Conservation (phyloP, 1,140 invertebrate genomes). For the Rhopalosiphum maidis region DNA sequence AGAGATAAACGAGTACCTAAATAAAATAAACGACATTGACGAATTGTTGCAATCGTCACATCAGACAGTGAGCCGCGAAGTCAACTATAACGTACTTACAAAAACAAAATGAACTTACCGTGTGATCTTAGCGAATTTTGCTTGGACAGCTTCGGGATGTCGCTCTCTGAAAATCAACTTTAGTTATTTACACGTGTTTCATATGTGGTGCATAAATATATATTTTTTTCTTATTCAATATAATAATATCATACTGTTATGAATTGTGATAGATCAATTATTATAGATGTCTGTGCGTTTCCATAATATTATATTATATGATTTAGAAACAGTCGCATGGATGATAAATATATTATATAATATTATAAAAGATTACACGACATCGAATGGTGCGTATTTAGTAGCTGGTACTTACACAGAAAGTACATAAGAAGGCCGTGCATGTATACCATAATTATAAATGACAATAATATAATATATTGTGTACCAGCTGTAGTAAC, state of each 20-base stretch:
- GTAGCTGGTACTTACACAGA: not conserved
- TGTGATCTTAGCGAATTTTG: conserved; percentile 58
- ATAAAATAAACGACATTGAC: not conserved
- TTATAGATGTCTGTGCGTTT: not conserved
- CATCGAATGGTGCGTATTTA: not conserved
- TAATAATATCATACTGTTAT: not conserved
- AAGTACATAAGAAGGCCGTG: not conserved
- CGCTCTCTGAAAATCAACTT: conserved; percentile 62
- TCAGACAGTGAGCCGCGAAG: not conserved
- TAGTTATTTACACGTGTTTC: conserved; percentile 62
- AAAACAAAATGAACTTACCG: conserved; percentile 46
- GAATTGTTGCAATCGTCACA: not conserved
- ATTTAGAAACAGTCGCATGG: not conserved
- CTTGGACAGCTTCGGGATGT: conserved; percentile 58
- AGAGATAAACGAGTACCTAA: not conserved
- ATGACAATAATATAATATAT: not conserved
- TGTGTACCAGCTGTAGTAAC: not conserved
- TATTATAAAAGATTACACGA: not conserved
- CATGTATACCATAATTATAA: not conserved
- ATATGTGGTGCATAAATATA: not conserved
- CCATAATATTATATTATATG: not conserved
- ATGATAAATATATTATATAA: not conserved
- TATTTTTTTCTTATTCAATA: not conserved
- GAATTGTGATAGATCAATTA: not conserved
- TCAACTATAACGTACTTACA: not conserved